Conservation (phyloP, 2,797 vertebrate genomes). For the Argyrosomus regius region DNA sequence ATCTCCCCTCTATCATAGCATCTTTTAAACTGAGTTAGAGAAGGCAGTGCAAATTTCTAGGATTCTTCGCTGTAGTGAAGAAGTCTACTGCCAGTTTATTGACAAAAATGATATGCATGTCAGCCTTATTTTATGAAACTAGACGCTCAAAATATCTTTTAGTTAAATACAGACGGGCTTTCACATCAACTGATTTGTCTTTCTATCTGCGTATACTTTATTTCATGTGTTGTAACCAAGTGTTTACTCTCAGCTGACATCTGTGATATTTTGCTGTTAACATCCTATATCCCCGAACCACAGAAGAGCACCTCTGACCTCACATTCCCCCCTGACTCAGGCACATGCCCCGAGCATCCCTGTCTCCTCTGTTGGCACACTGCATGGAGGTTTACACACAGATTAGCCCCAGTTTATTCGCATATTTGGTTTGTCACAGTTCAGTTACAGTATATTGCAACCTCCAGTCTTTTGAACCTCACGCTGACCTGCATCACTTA, state of each 20-base stretch:
- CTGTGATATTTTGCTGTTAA: neutral
- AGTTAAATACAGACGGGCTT: neutral
- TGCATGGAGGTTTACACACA: constrained; percentile 6
- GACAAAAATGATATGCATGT: neutral
- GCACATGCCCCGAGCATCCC: neutral
- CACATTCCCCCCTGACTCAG: neutral
- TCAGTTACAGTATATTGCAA: neutral
- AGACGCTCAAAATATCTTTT: neutral
- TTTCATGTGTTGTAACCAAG: neutral
- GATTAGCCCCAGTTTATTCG: neutral
- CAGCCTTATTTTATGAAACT: neutral
- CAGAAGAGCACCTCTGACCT: neutral
- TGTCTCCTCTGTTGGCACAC: neutral
- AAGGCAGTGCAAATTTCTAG: neutral
- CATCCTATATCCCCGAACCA: neutral
- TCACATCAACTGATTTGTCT: neutral
- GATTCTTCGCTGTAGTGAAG: neutral
- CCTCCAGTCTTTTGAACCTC: neutral
- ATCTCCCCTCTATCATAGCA: constrained; percentile 8
- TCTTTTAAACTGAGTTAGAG: constrained; percentile 6
- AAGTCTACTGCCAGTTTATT: neutral
- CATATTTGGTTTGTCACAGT: neutral
- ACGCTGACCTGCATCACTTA: constrained; percentile 17
- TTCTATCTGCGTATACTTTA: neutral
- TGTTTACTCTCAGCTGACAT: constrained; percentile 2